A percentile compares a stretch with the other conserved stretches of the same genome.
Conservation (phyloP, 2,113 vertebrate species). For the Fregata magnificens region DNA sequence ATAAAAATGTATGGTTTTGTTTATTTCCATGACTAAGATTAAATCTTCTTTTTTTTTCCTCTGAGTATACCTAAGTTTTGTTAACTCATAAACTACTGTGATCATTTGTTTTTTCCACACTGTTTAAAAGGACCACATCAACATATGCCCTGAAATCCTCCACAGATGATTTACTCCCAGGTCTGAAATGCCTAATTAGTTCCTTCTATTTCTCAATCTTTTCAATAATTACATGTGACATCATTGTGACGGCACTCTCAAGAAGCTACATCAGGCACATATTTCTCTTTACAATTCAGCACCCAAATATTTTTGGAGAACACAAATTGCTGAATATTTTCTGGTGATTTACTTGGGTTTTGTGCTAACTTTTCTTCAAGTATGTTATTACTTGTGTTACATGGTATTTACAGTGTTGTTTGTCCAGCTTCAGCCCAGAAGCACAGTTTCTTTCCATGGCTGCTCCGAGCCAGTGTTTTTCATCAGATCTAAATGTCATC, state of each 20-base stretch:
- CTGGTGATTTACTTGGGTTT: background rate
- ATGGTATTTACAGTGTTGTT: background rate
- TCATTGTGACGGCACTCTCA: background rate
- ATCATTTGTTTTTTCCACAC: background rate
- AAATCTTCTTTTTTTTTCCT: background rate
- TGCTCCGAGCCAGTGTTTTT: background rate
- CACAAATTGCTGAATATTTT: background rate
- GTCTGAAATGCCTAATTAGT: background rate
- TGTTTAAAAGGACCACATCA: background rate
- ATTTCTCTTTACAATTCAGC: background rate
- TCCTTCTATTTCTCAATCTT: background rate
- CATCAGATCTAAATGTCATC: slow-evolving; percentile 31
- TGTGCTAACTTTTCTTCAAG: background rate
- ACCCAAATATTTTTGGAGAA: background rate
- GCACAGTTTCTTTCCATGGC: background rate
- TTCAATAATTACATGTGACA: background rate
- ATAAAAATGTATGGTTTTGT: slow-evolving; percentile 13
- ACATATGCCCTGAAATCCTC: background rate
- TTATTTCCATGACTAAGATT: slow-evolving; percentile 11
- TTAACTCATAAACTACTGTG: background rate
- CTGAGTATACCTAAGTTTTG: background rate
- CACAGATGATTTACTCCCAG: background rate
- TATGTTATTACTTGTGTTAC: background rate
- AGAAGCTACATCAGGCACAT: background rate
- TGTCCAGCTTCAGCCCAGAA: slow-evolving; percentile 1